Base-by-base conservation (phyloP, 2,888 invertebrate genomes). In the Caradrina kadenii region DNA sequence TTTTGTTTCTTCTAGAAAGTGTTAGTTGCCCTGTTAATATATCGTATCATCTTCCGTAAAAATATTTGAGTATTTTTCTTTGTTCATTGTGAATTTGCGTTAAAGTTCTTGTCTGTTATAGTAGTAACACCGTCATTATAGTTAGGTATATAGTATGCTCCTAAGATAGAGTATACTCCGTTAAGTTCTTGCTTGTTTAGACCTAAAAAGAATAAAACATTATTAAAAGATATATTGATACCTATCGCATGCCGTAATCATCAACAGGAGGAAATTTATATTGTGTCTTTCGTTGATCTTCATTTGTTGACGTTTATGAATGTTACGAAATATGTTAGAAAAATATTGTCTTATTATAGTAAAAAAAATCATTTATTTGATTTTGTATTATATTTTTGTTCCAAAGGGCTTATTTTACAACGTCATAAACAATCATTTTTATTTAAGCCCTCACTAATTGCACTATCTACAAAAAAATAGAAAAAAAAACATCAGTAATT, bases 31-130 rank as follows among this genome's bases (percentile, higher is more conserved):
- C 42, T 64, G 73, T 72, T 64, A 79, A 63, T 71, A 64, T 13
- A 52, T 69, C 64, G 35, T 66, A 67, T 74, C 59, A 72, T 73
- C 31, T 62, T 62, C 45, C 15, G 26, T n/a, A n/a, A 45, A 17
- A 64, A n/a, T 22, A 39, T 49, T 63, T 39, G 83, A 74, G 78
- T 91, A 93, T 65, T 86, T 86, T 68, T 85, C 83, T 70, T 83
- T 6, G 82, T 90, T 92, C 81, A 75, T 89, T 76, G 74, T 26
- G 3, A 90, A 93, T 61, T 88, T 90, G 76, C 92, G 93, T 78
- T 89, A 88, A 52, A 81, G 75, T 35, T 84, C 49, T 71, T 84
- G 80, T 71, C 91, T 45, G 17, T 45, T 17, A 45, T 17, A 17
- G 17, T 45, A 45, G 17, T 39, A 11, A 39, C 74, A 11, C 92